Conservation (phyloP, 2,113 vertebrate species). For the Eretmochelys imbricata region DNA sequence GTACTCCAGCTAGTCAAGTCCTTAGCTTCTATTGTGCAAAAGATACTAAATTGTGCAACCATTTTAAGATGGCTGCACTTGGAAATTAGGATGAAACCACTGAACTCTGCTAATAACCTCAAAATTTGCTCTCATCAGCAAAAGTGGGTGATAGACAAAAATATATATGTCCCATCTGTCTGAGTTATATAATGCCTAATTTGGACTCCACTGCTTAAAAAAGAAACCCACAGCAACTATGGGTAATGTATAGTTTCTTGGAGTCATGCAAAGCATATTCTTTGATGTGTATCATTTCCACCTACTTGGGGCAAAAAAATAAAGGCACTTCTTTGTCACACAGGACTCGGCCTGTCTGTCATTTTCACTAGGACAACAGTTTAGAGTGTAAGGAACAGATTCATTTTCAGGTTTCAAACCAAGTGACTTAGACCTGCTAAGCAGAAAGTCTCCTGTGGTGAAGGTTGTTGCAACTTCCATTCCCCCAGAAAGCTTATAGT, state of each 20-base stretch:
- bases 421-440: neutral
- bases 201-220: neutral
- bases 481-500: neutral
- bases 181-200: neutral
- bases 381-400: neutral
- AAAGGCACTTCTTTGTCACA: neutral
- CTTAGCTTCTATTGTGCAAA: neutral
- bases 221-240: neutral
- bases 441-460: accelerated
- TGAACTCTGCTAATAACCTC: neutral
- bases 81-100: neutral
- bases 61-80: neutral
- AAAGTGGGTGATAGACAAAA: neutral
- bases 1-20: neutral
- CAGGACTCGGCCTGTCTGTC: neutral
- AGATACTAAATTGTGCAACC: neutral
- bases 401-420: neutral
- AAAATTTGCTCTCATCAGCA: neutral
- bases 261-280: neutral
- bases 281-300: neutral
- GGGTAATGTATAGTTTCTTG: neutral
- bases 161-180: neutral
- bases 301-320: neutral
- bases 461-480: neutral
- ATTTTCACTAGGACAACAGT: neutral